Evolutionary conservation across 2,797 vertebrate species (phyloP).

Genomic region (Tarsius wallacei): DNA sequence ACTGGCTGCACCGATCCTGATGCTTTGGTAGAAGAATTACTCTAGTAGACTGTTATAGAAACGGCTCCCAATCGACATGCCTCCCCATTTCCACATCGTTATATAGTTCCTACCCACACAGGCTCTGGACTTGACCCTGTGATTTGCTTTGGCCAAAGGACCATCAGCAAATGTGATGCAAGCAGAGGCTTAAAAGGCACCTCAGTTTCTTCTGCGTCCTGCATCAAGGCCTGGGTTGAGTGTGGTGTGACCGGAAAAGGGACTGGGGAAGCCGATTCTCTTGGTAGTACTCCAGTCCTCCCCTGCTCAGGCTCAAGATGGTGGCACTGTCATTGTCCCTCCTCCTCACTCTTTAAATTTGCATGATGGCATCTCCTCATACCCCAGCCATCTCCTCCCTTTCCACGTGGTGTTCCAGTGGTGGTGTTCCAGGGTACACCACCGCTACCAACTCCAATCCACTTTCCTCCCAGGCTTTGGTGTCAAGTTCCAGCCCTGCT

Average conservation of each 20-base stretch:
- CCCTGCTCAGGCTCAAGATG: background rate
- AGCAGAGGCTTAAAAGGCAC: background rate
- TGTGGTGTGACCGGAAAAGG: background rate
- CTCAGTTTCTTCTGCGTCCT: background rate
- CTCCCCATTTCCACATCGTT: background rate
- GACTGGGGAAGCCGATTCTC: background rate
- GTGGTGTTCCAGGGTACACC: background rate
- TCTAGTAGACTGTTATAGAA: fast-evolving
- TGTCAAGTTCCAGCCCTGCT: background rate
- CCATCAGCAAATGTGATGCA: background rate
- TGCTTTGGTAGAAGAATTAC: too few relatives aligned
- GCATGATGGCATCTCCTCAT: background rate
- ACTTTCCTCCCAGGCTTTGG: background rate
- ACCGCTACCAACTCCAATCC: background rate
- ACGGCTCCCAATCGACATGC: background rate
- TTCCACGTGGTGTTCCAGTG: too few relatives aligned
- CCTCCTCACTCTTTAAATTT: background rate
- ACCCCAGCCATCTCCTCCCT: background rate
- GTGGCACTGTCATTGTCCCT: background rate
- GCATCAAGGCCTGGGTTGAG: background rate
- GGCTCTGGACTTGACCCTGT: background rate
- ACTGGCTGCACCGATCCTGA: too few relatives aligned
- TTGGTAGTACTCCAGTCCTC: background rate
- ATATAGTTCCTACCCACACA: background rate
- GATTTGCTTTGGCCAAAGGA: background rate